Percentiles rank a stretch among this genome's conserved stretches.
These are phyloP conservation scores for Mercenaria mercenaria DNA, from an alignment of 1,140 invertebrate genomes.

Conservation along the genomic window DNA sequence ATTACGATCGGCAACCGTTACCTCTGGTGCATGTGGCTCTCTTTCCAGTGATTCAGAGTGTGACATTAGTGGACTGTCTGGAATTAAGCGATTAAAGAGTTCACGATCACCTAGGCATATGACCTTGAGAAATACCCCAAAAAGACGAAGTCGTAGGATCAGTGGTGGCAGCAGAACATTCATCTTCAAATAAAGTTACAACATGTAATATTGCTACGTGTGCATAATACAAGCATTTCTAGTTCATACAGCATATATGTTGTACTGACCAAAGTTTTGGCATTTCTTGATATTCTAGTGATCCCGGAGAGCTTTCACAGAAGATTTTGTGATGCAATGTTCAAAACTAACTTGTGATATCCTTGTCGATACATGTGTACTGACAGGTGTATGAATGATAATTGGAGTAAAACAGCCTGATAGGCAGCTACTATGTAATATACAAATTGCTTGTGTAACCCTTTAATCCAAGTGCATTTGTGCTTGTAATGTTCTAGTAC, in stretches of 20 bases:
- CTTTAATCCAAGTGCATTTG: neutral
- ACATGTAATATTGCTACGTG: neutral
- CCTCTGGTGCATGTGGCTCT: constrained; percentile 50
- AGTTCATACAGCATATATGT: neutral
- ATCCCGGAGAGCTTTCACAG: neutral
- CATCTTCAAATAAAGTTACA: constrained; percentile 54
- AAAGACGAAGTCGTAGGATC: constrained; percentile 63
- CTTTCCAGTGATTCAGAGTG: constrained; percentile 66
- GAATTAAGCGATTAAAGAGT: constrained; percentile 52
- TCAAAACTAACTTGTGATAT: neutral
- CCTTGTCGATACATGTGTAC: neutral
- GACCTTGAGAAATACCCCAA: constrained; percentile 71
- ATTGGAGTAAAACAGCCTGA: neutral
- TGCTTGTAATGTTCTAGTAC: neutral
- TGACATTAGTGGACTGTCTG: constrained; percentile 33
- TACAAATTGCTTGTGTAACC: neutral
- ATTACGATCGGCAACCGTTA: constrained; percentile 52
- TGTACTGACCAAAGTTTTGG: neutral
- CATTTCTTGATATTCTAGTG: neutral
- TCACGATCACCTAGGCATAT: constrained; percentile 71
- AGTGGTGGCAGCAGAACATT: constrained; percentile 55
- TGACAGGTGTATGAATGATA: neutral
- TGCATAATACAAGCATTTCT: neutral
- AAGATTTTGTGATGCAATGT: neutral
- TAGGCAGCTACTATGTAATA: constrained; percentile 8